Conservation (phyloP, 1,140 invertebrate species). For the Bursaphelenchus mucronatus region DNA sequence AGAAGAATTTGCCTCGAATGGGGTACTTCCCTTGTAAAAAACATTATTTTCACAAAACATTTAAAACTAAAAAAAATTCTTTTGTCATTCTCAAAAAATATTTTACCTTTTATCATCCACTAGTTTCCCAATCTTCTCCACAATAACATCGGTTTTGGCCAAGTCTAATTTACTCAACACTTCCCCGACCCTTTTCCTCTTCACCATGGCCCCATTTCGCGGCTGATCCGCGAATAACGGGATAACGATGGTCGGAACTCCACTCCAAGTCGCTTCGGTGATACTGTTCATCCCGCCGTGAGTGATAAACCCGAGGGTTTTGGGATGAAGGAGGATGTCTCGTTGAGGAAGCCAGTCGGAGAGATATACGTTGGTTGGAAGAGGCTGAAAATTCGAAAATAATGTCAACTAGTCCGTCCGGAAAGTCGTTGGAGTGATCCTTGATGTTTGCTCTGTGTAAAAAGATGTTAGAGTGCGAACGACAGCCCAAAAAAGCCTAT, state of each 20-base stretch:
- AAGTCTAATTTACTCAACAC: slow-evolving; percentile 1
- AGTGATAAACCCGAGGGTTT: slow-evolving; percentile 8
- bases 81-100: slow-evolving; percentile 3
- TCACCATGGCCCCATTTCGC: not conserved
- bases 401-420: no score
- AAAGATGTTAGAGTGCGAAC: no score
- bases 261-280: not conserved
- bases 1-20: no score
- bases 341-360: slow-evolving; percentile 15
- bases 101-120: not conserved
- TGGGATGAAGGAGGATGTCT: slow-evolving; percentile 9
- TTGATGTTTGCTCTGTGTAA: no score
- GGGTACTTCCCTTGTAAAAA: no score
- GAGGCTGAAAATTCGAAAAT: no score
- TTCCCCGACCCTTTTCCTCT: not conserved
- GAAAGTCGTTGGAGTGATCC: no score
- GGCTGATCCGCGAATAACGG: slow-evolving; percentile 12
- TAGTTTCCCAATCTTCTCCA: not conserved
- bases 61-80: not conserved
- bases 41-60: no score
- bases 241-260: slow-evolving; percentile 4
- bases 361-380: not conserved
- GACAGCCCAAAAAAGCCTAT: no score
- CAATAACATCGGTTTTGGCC: slow-evolving; percentile 1
- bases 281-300: slow-evolving; percentile 11